phyloP scores from a whole-genome alignment of 1,140 invertebrate genomes.

The Camponotus pennsylvanicus region DNA sequence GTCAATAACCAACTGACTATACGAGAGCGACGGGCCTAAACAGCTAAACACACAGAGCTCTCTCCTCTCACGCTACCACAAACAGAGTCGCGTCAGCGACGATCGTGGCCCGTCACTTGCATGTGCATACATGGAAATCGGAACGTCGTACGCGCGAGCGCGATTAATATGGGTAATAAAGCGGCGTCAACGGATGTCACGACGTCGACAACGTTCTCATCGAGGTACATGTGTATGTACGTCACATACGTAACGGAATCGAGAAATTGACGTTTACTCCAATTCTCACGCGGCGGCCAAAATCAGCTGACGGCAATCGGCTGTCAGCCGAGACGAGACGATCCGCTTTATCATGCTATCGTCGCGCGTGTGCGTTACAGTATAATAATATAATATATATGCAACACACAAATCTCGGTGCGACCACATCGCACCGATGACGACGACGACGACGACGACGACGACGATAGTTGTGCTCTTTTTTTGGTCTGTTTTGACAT shows the following conservation, averaged over 20 bases:
- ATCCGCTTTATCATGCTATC: neutral
- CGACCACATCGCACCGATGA: neutral
- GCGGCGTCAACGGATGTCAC: conserved; percentile 18
- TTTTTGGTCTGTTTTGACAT: conserved; percentile 74
- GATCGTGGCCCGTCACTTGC: neutral
- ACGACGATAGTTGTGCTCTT: conserved; percentile 17
- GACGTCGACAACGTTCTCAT: neutral
- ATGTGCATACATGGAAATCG: conserved; percentile 40
- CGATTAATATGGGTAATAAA: conserved; percentile 42
- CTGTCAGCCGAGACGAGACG: neutral
- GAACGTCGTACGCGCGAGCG: neutral
- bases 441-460: conserved; percentile 12
- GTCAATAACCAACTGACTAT: conserved; percentile 66
- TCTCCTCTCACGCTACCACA: neutral
- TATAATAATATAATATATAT: neutral
- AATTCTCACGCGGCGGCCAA: neutral
- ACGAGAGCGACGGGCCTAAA: neutral
- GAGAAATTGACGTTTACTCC: neutral
- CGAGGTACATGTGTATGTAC: neutral
- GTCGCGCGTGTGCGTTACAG: neutral
- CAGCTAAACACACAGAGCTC: neutral
- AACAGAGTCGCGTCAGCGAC: neutral
- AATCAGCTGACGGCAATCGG: conserved; percentile 22
- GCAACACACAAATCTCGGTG: neutral
- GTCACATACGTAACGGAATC: neutral